These are phyloP conservation scores for Streptopelia turtur DNA, from an alignment of 2,797 vertebrate genomes.

Conservation along the genomic window DNA sequence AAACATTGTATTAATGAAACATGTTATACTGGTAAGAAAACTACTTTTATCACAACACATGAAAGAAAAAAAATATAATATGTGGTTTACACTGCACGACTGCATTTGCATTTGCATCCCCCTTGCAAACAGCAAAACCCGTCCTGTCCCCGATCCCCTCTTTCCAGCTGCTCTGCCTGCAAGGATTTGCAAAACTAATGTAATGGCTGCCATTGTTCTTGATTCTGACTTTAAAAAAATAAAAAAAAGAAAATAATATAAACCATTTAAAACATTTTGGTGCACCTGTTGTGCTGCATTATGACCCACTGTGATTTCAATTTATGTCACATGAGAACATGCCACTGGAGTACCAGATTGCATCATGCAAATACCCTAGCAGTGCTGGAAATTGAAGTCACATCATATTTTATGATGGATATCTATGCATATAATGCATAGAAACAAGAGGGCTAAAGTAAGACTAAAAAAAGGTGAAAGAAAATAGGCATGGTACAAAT, in stretches of 20 bases:
- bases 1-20: slow-evolving; percentile 75
- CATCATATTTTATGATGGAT: slow-evolving; percentile 20
- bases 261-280: slow-evolving; percentile 68
- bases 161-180: slow-evolving; percentile 68
- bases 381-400: slow-evolving; percentile 38
- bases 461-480: background rate
- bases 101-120: slow-evolving; percentile 43
- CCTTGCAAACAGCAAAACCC: slow-evolving; percentile 50
- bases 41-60: slow-evolving; percentile 66
- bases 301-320: slow-evolving; percentile 62
- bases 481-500: background rate
- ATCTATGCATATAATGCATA: background rate
- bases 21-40: slow-evolving; percentile 64
- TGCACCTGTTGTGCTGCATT: slow-evolving; percentile 73
- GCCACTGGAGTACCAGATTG: slow-evolving; percentile 36
- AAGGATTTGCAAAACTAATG: slow-evolving; percentile 67
- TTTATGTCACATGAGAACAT: slow-evolving; percentile 68
- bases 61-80: slow-evolving; percentile 58
- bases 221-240: slow-evolving; percentile 54
- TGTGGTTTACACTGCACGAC: slow-evolving; percentile 42
- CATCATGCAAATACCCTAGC: slow-evolving; percentile 50
- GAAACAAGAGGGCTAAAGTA: background rate
- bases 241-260: slow-evolving; percentile 20
- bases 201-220: slow-evolving; percentile 71
- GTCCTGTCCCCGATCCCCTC: background rate